Evolutionary conservation across 1,140 invertebrate genomes (phyloP), one percentile per base, ranked within the genome.

Genomic region (Drosophila lini): DNA sequence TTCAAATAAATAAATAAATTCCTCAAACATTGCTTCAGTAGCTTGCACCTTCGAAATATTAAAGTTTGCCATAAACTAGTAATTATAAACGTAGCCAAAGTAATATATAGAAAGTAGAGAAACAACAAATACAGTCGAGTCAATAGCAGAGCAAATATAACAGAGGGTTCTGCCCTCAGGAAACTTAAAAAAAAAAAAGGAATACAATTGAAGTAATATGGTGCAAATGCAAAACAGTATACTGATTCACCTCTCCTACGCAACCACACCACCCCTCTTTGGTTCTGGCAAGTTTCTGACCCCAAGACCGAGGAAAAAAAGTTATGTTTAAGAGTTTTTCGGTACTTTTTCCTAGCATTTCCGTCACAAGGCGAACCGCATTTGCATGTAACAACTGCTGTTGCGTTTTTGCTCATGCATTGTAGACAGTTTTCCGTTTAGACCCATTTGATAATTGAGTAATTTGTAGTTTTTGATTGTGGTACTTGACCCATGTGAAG

Each of bases 331-430:
- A 81, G 78, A 81, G 78, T 82, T 81, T 81, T 81, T 32, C 31
- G 78, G 73, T 81, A 77, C 68, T 81, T 81, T 81, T 78, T 80
- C 68, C 68, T 74, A 81, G 80, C 79, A 82, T 78, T 82, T 82
- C 79, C 75, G 80, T 78, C 78, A 82, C 79, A 82, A 69, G 79
- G 69, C 55, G 78, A 82, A 75, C 74, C 59, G 74, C 65, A 82
- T 82, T 82, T 82, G 60, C 69, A 82, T 82, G 25, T 28, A 28
- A 28, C 25, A 28, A 28, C 81, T 82, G 79, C 53, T 75, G 79
- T 61, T 58, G 44, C 47, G 68, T 47, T 64, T 57, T 34, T 40
- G 53, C 11, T 40, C 52, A 64, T 48, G 45, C 22, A 58, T 55
- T 28, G 38, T 65, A 48, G 38, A 57, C 22, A 65, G 34, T 68